These are phyloP conservation scores for Pyrgilauda ruficollis DNA, from an alignment of 2,113 vertebrate genomes.

Conservation along the genomic window DNA sequence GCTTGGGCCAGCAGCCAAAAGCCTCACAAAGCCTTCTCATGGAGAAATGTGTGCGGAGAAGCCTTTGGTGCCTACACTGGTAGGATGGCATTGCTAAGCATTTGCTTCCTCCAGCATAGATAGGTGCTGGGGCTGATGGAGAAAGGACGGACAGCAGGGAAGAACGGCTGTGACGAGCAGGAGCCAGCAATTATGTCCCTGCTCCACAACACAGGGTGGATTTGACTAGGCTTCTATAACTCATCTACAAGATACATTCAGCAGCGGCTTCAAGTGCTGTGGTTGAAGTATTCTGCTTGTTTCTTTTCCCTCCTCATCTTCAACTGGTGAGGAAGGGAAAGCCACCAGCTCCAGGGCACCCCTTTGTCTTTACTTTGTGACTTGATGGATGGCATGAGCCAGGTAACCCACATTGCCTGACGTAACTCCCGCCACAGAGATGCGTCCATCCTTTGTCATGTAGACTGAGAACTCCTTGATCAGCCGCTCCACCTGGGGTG, in stretches of 20 bases:
- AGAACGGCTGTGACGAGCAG: neutral
- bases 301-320: constrained; percentile 36
- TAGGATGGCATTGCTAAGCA: neutral
- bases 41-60: neutral
- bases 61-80: neutral
- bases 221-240: constrained; percentile 24
- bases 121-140: neutral
- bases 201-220: neutral
- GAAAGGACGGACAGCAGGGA: neutral
- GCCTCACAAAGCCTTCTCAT: neutral
- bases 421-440: constrained; percentile 92
- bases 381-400: constrained; percentile 89
- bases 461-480: constrained; percentile 95
- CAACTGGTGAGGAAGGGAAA: neutral
- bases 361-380: constrained; percentile 84
- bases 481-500: constrained; percentile 86
- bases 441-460: constrained; percentile 97
- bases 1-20: neutral
- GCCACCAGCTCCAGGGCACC: constrained; percentile 8
- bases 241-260: constrained; percentile 59
- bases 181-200: neutral
- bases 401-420: constrained; percentile 91
- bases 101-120: neutral
- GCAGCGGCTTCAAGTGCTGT: constrained; percentile 1
- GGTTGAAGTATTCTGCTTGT: constrained; percentile 37